Conservation (phyloP, 2,113 vertebrate genomes). For the Cryptoleucopteryx plumbea region DNA sequence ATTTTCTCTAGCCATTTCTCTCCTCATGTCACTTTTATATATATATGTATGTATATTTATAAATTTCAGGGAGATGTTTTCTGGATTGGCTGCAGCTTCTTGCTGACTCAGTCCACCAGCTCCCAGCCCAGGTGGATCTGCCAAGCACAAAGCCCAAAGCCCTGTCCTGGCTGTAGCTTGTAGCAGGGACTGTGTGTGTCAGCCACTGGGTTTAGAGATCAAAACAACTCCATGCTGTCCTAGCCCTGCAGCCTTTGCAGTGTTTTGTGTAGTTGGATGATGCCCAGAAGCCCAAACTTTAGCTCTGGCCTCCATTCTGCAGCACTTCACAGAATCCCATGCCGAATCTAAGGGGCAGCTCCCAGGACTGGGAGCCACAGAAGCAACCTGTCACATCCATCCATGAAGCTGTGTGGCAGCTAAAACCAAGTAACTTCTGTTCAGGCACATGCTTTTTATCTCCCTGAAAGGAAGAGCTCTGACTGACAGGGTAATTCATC, state of each 20-base stretch:
- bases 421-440: slow-evolving; percentile 25
- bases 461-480: slow-evolving; percentile 38
- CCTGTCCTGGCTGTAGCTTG: background rate
- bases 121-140: background rate
- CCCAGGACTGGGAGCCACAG: background rate
- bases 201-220: background rate
- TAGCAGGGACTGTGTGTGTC: background rate
- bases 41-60: background rate
- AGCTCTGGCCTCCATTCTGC: background rate
- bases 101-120: background rate
- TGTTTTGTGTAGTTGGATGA: accelerated
- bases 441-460: slow-evolving; percentile 40
- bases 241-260: background rate
- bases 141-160: background rate
- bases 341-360: background rate
- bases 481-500: slow-evolving; percentile 63
- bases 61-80: background rate
- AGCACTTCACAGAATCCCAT: background rate
- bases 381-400: background rate
- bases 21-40: background rate
- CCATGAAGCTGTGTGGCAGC: background rate
- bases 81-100: background rate
- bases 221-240: background rate
- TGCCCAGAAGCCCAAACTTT: background rate
- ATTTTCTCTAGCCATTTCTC: background rate